phyloP scores from a whole-genome alignment of 2,888 invertebrate genomes.

The Lordiphosa andalusiaca region DNA sequence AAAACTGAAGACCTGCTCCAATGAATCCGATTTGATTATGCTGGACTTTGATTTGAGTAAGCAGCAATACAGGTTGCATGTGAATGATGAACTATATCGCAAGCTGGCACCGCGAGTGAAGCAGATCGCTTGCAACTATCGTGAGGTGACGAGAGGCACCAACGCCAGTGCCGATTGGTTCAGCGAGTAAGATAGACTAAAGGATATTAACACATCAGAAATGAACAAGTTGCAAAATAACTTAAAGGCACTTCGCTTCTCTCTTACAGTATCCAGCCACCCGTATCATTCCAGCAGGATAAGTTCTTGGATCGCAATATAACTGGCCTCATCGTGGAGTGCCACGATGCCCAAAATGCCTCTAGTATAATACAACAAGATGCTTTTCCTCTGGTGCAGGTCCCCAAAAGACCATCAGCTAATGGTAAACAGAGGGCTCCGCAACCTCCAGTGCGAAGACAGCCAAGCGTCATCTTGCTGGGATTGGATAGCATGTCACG shows the following conservation, averaged over 20 bases:
- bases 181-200: constrained; percentile 24
- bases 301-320: constrained; percentile 6
- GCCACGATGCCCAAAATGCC: constrained; percentile 24
- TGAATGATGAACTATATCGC: background rate
- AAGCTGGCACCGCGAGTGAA: background rate
- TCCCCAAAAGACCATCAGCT: background rate
- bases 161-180: background rate
- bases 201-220: too few relatives aligned
- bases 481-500: constrained; percentile 88
- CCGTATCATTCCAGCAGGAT: constrained; percentile 3
- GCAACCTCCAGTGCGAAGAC: background rate
- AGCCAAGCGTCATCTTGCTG: constrained; percentile 86
- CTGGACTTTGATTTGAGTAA: constrained; percentile 20
- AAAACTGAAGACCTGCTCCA: constrained; percentile 22
- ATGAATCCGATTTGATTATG: constrained; percentile 15
- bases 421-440: background rate
- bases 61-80: constrained; percentile 20
- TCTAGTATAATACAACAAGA: constrained; percentile 66
- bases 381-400: constrained; percentile 82
- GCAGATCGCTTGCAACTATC: constrained; percentile 26
- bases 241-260: too few relatives aligned
- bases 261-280: constrained; percentile 15
- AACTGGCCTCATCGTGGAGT: constrained; percentile 36
- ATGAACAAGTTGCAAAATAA: too few relatives aligned
- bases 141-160: constrained; percentile 6